Base-by-base conservation (phyloP, 2,797 vertebrate genomes). In the Dallia pectoralis region DNA sequence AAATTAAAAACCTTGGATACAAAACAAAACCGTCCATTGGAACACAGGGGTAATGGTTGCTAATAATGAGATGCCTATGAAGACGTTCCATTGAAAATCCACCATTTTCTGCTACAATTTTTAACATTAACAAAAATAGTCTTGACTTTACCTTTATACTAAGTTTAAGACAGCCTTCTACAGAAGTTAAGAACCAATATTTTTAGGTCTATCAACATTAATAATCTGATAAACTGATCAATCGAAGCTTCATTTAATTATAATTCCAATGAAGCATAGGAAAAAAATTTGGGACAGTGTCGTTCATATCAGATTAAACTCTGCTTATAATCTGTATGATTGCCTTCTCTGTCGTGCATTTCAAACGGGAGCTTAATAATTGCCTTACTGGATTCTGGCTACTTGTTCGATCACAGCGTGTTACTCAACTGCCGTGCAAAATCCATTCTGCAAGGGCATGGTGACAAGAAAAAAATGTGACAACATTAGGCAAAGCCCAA, bases 191-290 rank as follows among this genome's bases (percentile, higher is more conserved):
- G 74, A 63, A 70, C 22, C 73, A 59, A 36, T 59, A 77, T 73
- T 67, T 74, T 76, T 79, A 77, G 75, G 78, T 82, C 75, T 75
- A 84, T 85, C 81, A 84, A 77, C 78, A 73, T 59, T 62, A 67
- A 56, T 71, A 77, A 84, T 83, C 69, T 84, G 47, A 72, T 63
- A 77, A 77, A 73, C 77, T 74, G 51, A 85, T 85, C 74, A 49
- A 65, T 44, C 59, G 36, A 40, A 62, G 49, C 66, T 82, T 81
- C 67, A 78, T 82, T 80, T 85, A 85, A 85, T 84, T 79, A 79
- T 14, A 79, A 67, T 51, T 75, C 59, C 61, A 67, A 63, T 74
- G 66, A 36, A 74, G 51, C 67, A n/a, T 67, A 70, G 44, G 70
- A 76, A 71, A 70, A 61, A 71, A 51, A 77, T 77, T 74, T 69